Evolutionary conservation across 2,888 invertebrate species (phyloP), one percentile per base, ranked within the genome.

Genomic region (Euspilapteryx auroguttella): DNA sequence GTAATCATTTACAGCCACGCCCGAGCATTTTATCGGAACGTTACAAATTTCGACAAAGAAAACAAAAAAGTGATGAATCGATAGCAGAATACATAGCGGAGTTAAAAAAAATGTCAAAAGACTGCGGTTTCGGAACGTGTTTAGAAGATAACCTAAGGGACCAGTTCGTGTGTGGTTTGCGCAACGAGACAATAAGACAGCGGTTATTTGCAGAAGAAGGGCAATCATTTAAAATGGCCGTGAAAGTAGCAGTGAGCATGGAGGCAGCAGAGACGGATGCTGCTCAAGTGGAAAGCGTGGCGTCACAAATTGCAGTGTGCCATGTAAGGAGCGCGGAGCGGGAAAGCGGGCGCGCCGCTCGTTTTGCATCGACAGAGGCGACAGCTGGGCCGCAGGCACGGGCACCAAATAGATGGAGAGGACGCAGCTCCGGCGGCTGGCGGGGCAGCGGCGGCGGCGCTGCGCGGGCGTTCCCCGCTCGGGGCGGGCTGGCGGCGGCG

Each of bases 31-130:
- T 39, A 8, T 36, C 37, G 3, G 41, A 39, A 15, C 13, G 37
- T 1, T 41, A 26, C 25, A 37, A 34, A 22, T 39, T 41, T 30
- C 29, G 37, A 4, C 34, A 34, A 12, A 23, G 36, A 6, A 30
- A 15, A 8, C 39, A 37, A 22, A 12, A 14, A n/a, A 14, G 8
- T 1, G 30, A 21, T 3, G 34, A 37, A 32, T 23, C n/a, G 12
- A 24, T 35, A 1, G 27, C 32, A 8, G 27, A 31, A 2, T 37
- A 30, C 14, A 29, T 32, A 6, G 27, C 37, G 3, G 37, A 28
- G n/a, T 24, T 41, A 2, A 39, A 40, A 23, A 35, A 29, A 25
- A 2, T 41, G 15, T 15, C 34, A 1, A 35, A 25, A 10, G n/a
- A 25, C 24, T 41, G 39, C 14, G 12, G 24, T 1, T 42, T 42